phyloP scores from a whole-genome alignment of 2,888 invertebrate species.

The Sipunculus nudus region DNA sequence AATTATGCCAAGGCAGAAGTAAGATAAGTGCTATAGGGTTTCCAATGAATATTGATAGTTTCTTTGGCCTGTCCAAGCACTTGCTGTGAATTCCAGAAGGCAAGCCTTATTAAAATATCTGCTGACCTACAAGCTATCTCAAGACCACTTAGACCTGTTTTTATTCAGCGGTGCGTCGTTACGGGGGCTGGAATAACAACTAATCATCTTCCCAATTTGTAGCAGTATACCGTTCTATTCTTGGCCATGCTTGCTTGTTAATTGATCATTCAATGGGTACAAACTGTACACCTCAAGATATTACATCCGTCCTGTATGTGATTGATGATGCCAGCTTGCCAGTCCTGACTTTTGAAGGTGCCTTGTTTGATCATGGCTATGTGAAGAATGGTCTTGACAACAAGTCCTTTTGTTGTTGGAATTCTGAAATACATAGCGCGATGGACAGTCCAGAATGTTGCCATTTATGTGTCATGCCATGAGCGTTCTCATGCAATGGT shows the following conservation, averaged over 20 bases:
- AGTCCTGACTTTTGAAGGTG: too few species aligned
- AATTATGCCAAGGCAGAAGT: neutral
- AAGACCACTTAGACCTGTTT: conserved; percentile 7
- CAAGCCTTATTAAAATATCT: neutral
- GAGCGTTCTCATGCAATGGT: too few species aligned
- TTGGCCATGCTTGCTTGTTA: neutral
- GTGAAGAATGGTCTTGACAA: too few species aligned
- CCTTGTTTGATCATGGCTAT: too few species aligned
- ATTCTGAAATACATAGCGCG: too few species aligned
- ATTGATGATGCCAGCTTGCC: too few species aligned
- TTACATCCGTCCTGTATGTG: too few species aligned
- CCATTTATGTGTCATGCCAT: too few species aligned
- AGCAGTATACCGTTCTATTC: neutral
- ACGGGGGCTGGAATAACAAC: conserved; percentile 2
- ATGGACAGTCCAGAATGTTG: too few species aligned
- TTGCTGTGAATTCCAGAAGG: neutral
- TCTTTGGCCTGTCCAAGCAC: neutral
- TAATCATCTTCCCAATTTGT: neutral
- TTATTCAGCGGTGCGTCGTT: neutral
- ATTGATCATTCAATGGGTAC: too few species aligned
- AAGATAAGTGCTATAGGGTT: conserved; percentile 3
- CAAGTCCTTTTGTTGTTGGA: too few species aligned
- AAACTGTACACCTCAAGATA: too few species aligned
- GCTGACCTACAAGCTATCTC: conserved; percentile 9
- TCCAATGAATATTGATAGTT: conserved; percentile 2